A percentile compares a stretch with the other conserved stretches of the same genome.
Evolutionary conservation across 2,888 invertebrate species (phyloP).

Genomic region (Hedya salicella): DNA sequence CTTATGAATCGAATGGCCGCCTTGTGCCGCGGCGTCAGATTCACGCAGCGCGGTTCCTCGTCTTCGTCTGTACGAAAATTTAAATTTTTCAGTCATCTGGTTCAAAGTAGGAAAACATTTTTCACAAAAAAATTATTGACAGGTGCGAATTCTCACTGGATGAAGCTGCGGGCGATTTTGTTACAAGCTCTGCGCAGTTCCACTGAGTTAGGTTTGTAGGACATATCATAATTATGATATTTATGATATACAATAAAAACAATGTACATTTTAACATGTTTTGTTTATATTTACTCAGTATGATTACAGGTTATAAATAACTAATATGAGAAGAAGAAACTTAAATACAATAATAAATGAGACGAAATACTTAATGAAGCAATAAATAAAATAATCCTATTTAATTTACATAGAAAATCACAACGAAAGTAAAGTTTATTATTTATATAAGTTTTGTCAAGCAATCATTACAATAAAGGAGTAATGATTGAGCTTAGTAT

Average conservation of each 20-base stretch:
- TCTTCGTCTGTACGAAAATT: constrained; percentile 88
- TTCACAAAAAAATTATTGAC: constrained; percentile 30
- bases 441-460: neutral
- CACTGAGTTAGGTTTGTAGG: too few species aligned
- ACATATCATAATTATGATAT: neutral
- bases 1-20: constrained; percentile 95
- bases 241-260: neutral
- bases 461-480: neutral
- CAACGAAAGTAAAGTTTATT: too few species aligned
- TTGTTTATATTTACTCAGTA: neutral
- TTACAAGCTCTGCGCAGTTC: neutral
- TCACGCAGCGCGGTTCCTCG: constrained; percentile 91
- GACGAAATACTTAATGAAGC: too few species aligned
- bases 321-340: too few species aligned
- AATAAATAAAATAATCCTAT: too few species aligned
- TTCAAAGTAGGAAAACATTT: constrained; percentile 18
- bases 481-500: neutral
- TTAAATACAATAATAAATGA: too few species aligned
- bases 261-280: neutral
- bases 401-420: too few species aligned
- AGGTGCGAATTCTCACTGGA: constrained; percentile 24
- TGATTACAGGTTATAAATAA: neutral
- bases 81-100: constrained; percentile 24
- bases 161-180: constrained; percentile 18
- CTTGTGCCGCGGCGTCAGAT: constrained; percentile 94